Evolutionary conservation across 2,113 vertebrate species (phyloP), one percentile per base, ranked within the genome.

Genomic region (Picathartes gymnocephalus): DNA sequence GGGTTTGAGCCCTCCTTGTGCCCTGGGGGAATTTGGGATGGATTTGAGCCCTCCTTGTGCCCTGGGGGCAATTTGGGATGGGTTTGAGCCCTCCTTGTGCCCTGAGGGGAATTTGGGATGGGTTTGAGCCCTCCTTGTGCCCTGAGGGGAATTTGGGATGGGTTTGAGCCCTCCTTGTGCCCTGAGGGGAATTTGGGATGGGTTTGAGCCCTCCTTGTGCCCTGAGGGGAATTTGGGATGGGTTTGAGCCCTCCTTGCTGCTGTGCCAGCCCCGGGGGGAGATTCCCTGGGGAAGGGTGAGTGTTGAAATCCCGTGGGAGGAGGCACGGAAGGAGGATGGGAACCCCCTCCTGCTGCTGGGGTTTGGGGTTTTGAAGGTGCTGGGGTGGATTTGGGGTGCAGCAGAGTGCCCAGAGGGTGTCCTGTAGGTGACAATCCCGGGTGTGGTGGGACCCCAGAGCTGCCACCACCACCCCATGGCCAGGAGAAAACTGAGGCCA

Each of bases 291-390:
- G 48, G 47, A 64, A 14, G 25, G 1, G 12, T 16, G 31, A 7
- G 39, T 14, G 40, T 7, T 15, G 9, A 35, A 47, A 51, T 76
- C 33, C 69, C 1, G 0, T 1, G 68, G 39, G 28, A 61, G 23
- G 25, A 68, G 47, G 51, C 13, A 15, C 0, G 0, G 73, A n/a
- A 13, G 6, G n/a, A 22, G 9, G 21, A 27, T 2, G 6, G 45
- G n/a, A 18, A 9, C 7, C 4, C 13, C 7, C 6, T 25, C 31
- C 27, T 57, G 37, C 31, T 86, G 47, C 16, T 33, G 76, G 5
- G 2, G 4, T 39, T 11, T 69, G 78, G 19, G 20, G 5, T 19
- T 73, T n/a, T 39, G 48, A 60, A 24, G 69, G 35, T 19, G 25
- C 11, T 17, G 2, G 40, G 7, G 45, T 56, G 47, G n/a, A 35